Conservation (phyloP, 2,888 invertebrate genomes). For the Patella caerulea region DNA sequence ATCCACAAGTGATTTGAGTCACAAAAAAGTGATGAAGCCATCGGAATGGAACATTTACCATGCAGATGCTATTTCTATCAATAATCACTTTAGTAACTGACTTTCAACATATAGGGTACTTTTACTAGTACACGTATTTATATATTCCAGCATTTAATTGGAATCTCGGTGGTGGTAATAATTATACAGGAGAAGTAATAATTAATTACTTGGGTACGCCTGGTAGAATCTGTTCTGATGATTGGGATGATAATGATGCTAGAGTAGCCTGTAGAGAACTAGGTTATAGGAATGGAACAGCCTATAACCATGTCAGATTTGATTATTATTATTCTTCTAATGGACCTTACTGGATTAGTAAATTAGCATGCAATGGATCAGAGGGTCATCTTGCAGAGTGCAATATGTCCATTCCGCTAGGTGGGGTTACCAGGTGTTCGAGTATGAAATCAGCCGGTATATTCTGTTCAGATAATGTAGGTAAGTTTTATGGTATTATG, state of each 20-base stretch:
- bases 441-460: slow-evolving; percentile 54
- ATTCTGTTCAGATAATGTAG: slow-evolving; percentile 50
- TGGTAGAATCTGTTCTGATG: slow-evolving; percentile 57
- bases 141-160: slow-evolving; percentile 42
- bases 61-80: too few relatives aligned
- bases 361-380: slow-evolving; percentile 52
- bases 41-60: too few relatives aligned
- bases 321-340: slow-evolving; percentile 47
- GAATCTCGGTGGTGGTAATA: slow-evolving; percentile 26
- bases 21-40: too few relatives aligned
- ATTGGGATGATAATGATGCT: slow-evolving; percentile 55
- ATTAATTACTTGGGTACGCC: slow-evolving; percentile 46
- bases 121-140: too few relatives aligned
- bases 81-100: too few relatives aligned
- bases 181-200: slow-evolving; percentile 44
- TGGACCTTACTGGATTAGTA: slow-evolving; percentile 76
- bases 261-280: slow-evolving; percentile 50
- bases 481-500: slow-evolving; percentile 35
- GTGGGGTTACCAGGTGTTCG: slow-evolving; percentile 48
- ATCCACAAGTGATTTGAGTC: too few relatives aligned
- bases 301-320: slow-evolving; percentile 54
- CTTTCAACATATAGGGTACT: too few relatives aligned
- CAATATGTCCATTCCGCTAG: slow-evolving; percentile 33
- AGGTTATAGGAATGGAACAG: slow-evolving; percentile 45
- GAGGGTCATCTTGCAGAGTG: slow-evolving; percentile 49